phyloP scores from a whole-genome alignment of 2,888 invertebrate genomes.

The Kuschelorhynchus macadamiae region DNA sequence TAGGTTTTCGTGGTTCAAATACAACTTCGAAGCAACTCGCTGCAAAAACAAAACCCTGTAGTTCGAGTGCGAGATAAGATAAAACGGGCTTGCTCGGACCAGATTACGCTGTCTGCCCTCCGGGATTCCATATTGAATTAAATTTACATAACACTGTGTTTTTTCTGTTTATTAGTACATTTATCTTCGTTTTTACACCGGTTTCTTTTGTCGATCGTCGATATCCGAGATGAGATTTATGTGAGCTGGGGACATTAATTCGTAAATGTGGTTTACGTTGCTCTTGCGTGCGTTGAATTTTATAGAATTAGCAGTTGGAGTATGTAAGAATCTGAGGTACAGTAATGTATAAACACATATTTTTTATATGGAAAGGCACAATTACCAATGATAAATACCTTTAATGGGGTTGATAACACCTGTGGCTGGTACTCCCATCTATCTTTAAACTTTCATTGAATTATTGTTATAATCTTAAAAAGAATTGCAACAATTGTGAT shows the following conservation, averaged over 20 bases:
- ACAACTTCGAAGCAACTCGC: slow-evolving; percentile 5
- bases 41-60: slow-evolving; percentile 31
- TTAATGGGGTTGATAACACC: too few relatives aligned
- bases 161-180: slow-evolving; percentile 45
- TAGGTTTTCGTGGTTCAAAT: slow-evolving; percentile 16
- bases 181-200: slow-evolving; percentile 40
- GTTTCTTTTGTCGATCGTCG: slow-evolving; percentile 37
- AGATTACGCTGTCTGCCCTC: slow-evolving; percentile 45
- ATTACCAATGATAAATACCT: too few relatives aligned
- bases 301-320: too few relatives aligned
- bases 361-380: too few relatives aligned
- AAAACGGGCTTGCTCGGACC: slow-evolving; percentile 31
- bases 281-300: neutral
- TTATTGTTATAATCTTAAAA: too few relatives aligned
- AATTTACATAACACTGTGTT: slow-evolving; percentile 47
- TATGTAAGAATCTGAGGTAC: too few relatives aligned
- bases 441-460: too few relatives aligned
- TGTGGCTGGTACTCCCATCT: too few relatives aligned
- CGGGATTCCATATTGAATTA: slow-evolving; percentile 46
- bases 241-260: slow-evolving; percentile 14
- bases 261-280: slow-evolving; percentile 14
- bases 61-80: slow-evolving; percentile 40
- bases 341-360: too few relatives aligned
- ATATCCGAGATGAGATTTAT: slow-evolving; percentile 33
- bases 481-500: too few relatives aligned